Evolutionary conservation across 2,797 vertebrate species (phyloP).

Genomic region (Rhinophrynus dorsalis): DNA sequence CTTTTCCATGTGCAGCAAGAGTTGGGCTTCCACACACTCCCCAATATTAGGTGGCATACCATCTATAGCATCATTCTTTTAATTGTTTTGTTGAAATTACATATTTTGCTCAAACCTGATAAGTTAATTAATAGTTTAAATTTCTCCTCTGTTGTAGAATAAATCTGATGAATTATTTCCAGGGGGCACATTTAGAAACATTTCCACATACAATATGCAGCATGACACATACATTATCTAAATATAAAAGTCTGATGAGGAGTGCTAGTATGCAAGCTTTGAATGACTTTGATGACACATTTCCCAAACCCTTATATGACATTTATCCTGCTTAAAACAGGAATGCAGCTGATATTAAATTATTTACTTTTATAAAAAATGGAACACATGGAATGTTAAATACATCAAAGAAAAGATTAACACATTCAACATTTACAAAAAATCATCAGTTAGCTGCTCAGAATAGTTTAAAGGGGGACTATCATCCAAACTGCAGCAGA

Average conservation of each 20-base stretch:
- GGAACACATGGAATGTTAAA: neutral
- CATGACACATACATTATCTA: neutral
- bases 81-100: no score
- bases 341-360: neutral
- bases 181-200: neutral
- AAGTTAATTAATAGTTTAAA: no score
- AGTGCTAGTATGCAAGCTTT: neutral
- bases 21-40: no score
- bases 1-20: no score
- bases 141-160: no score
- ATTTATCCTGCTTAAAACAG: neutral
- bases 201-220: neutral
- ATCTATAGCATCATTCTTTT: no score
- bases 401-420: neutral
- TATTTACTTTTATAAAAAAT: neutral
- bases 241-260: neutral
- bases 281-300: neutral
- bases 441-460: neutral
- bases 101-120: no score
- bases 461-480: neutral
- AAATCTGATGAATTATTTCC: neutral
- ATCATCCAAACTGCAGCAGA: no score
- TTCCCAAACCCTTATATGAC: constrained; percentile 1
- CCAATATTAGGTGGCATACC: no score
- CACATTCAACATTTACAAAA: neutral